Evolutionary conservation across 1,140 invertebrate genomes (phyloP), one percentile per base, ranked within the genome.

Genomic region (Diorhabda carinulata): DNA sequence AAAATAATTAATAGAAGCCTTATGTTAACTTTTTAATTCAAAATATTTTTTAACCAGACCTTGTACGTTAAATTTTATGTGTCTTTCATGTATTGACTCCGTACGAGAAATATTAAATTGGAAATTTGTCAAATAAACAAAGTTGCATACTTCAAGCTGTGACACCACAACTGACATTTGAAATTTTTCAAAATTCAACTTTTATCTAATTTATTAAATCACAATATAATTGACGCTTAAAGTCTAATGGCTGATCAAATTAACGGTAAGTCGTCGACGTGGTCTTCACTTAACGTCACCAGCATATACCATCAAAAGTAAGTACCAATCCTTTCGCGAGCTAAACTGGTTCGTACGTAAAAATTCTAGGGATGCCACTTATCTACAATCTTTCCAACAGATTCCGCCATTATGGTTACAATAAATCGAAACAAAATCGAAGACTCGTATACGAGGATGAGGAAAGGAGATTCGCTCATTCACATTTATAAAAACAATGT

Each of bases 401-500:
- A 43, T 62, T 44, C 61, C 61, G 61, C 61, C 61, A 62, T 62
- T 62, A 62, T 43, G 42, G 61, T 47, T 52, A 9, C 58, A 60
- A 6, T 25, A 60, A 60, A 60, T 41, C 58, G 41, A 41, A 60
- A 60, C 58, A 60, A 10, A 60, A 25, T 60, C n/a, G 6, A 60
- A 6, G 58, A 60, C 2, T 60, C 25, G 1, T 25, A 25, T 25
- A 25, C 25, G 25, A 25, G 25, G 25, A 25, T 25, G 25, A 25
- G 25, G 25, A 25, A 25, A 25, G 25, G 2, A 25, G 2, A 25
- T 25, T 25, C 25, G 25, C 25, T 25, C 25, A 25, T 25, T 25
- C 25, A 25, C 25, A 25, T 25, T 25, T 25, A 25, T 25, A 25
- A 25, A 25, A 25, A 25, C 1, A 25, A 25, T 25, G 25, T 25